These are phyloP conservation scores for Achroia grisella DNA, from an alignment of 1,140 invertebrate species.

Conservation along the genomic window DNA sequence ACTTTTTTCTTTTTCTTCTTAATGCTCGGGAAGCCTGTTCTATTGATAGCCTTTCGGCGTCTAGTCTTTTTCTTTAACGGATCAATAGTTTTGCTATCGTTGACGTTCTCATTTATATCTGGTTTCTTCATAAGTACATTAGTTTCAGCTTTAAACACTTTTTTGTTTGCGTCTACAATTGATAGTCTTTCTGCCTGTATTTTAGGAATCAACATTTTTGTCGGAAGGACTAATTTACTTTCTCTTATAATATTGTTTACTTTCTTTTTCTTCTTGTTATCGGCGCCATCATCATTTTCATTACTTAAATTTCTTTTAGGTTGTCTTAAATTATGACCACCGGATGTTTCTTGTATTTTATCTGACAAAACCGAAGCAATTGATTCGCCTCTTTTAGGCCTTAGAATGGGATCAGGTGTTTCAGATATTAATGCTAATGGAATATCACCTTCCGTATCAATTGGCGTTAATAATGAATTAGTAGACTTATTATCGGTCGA, in stretches of 20 bases:
- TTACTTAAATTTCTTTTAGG: slow-evolving; percentile 59
- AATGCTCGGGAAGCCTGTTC: slow-evolving; percentile 89
- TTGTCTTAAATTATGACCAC: slow-evolving; percentile 67
- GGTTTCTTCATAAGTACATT: slow-evolving; percentile 17
- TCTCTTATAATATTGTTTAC: slow-evolving; percentile 56
- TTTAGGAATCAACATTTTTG: slow-evolving; percentile 55
- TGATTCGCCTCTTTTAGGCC: slow-evolving; percentile 65
- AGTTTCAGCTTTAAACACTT: slow-evolving; percentile 8
- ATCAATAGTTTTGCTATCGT: slow-evolving; percentile 41
- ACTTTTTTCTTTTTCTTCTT: slow-evolving; percentile 89
- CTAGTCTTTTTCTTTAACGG: slow-evolving; percentile 78
- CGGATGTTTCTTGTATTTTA: slow-evolving; percentile 64
- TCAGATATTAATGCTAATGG: slow-evolving; percentile 56
- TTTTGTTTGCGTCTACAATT: slow-evolving; percentile 35
- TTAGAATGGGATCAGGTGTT: slow-evolving; percentile 52
- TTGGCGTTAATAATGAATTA: slow-evolving; percentile 28
- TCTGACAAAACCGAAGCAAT: slow-evolving; percentile 68
- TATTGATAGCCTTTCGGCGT: slow-evolving; percentile 85
- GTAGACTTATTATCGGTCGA: slow-evolving; percentile 24
- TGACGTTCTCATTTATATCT: slow-evolving; percentile 21
- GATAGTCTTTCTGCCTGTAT: slow-evolving; percentile 48
- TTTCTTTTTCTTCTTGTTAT: slow-evolving; percentile 69
- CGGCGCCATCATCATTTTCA: slow-evolving; percentile 53
- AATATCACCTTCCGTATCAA: slow-evolving; percentile 58
- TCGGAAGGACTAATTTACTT: slow-evolving; percentile 60